Base-by-base conservation (phyloP, 2,113 vertebrate genomes). In the Leptobrachium ailaonicum region DNA sequence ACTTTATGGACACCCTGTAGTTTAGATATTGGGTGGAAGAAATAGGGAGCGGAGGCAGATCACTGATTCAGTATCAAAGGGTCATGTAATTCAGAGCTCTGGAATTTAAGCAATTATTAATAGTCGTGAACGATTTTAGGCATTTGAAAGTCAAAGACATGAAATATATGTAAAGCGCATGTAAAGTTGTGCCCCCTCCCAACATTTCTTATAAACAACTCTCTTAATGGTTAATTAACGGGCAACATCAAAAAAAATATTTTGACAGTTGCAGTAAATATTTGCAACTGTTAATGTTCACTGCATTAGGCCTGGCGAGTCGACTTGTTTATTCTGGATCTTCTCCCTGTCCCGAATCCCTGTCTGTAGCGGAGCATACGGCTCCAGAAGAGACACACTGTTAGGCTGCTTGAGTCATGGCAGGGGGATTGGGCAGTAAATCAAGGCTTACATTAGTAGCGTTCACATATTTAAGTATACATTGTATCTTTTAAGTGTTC, bases 191-290 rank as follows among this genome's bases (percentile, higher is more conserved):
- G 20, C 11, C 56, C 41, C 56, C 20, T 32, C 62, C 44, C 68
- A 78, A 71, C 67, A 78, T 64, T 71, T 73, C 74, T 71, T 71
- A 41, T 74, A 80, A 80, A 73, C 78, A 80, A 60, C 11, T 8
- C n/a, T 47, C 60, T 66, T 80, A 80, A 80, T 80, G 71, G 78
- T 80, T 80, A 80, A 80, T 73, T 73, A 67, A 67, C 73, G 71
- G 67, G 71, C 74, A 71, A 80, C n/a, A 67, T 32, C 32, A 63
- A 67, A 50, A 45, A 68, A 56, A 80, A 74, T 68, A 80, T 80
- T 80, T 68, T 80, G 78, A 80, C 78, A 74, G 32, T 60, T 58
- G 2, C n/a, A 11, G 63, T 80, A 80, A 80, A 80, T 80, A 80
- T 80, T 80, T 78, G 40, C 2, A 44, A 43, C 6, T 41, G 8